Base-by-base conservation (phyloP, 2,113 vertebrate species). In the Cyprinodon brontotheroides region DNA sequence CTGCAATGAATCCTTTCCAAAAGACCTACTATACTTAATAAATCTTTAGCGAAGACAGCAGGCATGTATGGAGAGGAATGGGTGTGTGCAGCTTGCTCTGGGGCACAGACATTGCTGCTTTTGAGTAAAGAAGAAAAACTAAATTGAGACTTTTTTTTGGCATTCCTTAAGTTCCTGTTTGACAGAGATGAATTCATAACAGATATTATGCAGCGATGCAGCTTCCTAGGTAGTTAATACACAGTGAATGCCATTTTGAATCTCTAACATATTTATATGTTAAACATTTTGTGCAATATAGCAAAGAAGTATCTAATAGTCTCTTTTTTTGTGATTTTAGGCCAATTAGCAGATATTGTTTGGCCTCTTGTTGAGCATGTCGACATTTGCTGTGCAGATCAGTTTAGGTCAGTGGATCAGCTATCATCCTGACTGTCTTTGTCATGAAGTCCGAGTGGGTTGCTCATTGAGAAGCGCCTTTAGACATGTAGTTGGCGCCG, bases 401-500 rank as follows among this genome's bases (percentile, higher is more conserved):
- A 13, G 29, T 62, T 77, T 37, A 2, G 80, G 77, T 74, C 20
- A 76, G 12, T 57, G 17, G 78, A 69, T 72, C 81, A 74, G 64
- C 87, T 75, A 78, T 75, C 68, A 85, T 83, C 75, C 70, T 68
- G 71, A 43, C 66, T 13, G 57, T 77, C 70, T 81, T 65, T 75
- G 81, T 84, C 70, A 72, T 11, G 38, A 41, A 9, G 40, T 63
- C 68, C 85, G 69, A 67, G 78, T 77, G 85, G 29, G 78, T 86
- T 85, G 40, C 59, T 84, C 47, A 29, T 64, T 79, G 78, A 83
- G 82, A 83, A 79, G 79, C 78, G 78, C 84, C 77, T 89, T 84
- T 85, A 81, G 87, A 92, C 68, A 79, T 80, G 87, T 82, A 81
- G 66, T 71, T 45, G 92, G 88, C 87, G 85, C 88, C 89, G 68